Base-by-base conservation (phyloP, 2,113 vertebrate genomes). In the Boleophthalmus pectinirostris region DNA sequence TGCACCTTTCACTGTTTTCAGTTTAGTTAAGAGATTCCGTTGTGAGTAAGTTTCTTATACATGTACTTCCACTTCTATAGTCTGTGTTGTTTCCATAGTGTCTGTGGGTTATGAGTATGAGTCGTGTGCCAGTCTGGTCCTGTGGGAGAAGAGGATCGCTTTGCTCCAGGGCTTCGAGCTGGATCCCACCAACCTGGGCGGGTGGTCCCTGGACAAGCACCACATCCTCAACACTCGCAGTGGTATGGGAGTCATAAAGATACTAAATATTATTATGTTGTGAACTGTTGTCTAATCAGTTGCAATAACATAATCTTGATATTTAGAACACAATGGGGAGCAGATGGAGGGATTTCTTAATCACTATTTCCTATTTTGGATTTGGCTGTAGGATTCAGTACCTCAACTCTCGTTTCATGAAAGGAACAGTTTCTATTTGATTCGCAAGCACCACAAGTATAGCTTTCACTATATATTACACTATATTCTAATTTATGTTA, bases 71-170 rank as follows among this genome's bases (percentile, higher is more conserved):
- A n/a, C 18, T 64, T 56, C 23, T 61, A 60, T 73, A 46, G 73
- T 35, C 63, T 58, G 18, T 54, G 10, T 69, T 24, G 72, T 38
- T 29, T 25, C 11, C 35, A 29, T 82, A 98, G 98, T 99, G 79
- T 99, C 98, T 13, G 97, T 99, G n/a, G 98, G 98, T 2, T 99
- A 97, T 72, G 98, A 99, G 70, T 99, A 99, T 47, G 98, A 99
- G 88, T 97, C 97, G 35, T 99, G 98, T 75, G 95, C 95, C 68
- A 97, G 95, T 58, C 94, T 99, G 74, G 96, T 99, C 83, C 91
- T 98, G 20, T 99, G 98, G 98, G 98, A 99, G 92, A 99, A 99
- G 89, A 96, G 97, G 86, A 98, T 95, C 0, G 94, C 94, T 1
- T 78, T 95, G 43, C 93, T 99, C 68, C 97, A 99, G 84, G 98